Percentiles rank a stretch among this genome's conserved stretches.
These are phyloP conservation scores for Xiphydria camelus DNA, from an alignment of 2,888 invertebrate genomes.

Conservation along the genomic window DNA sequence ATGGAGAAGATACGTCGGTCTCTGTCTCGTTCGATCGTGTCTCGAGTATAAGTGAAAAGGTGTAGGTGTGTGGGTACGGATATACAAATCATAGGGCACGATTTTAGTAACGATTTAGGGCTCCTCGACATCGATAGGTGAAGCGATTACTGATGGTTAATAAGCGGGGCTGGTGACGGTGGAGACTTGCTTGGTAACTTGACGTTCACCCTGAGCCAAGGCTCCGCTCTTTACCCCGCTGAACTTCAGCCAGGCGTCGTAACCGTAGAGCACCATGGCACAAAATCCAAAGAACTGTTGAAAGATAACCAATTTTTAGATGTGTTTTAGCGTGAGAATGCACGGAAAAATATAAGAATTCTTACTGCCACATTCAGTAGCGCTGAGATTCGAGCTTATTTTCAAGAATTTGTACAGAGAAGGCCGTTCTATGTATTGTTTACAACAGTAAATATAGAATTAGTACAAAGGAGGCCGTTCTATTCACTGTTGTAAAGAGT, in stretches of 20 bases:
- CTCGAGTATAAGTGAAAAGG: background rate
- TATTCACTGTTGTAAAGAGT: too few species aligned
- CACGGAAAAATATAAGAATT: too few species aligned
- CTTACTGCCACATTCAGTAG: too few species aligned
- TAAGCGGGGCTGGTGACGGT: conserved; percentile 60
- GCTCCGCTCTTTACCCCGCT: conserved; percentile 68
- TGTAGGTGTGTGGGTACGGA: background rate
- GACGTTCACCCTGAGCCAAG: conserved; percentile 73
- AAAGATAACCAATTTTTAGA: too few species aligned
- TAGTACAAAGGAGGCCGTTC: too few species aligned
- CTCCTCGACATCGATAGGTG: too few species aligned
- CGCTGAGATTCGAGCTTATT: too few species aligned
- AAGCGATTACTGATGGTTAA: conserved; percentile 37
- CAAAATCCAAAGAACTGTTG: conserved; percentile 85
- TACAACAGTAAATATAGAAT: too few species aligned
- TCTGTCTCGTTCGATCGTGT: background rate
- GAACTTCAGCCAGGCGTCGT: conserved; percentile 81
- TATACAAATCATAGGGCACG: background rate
- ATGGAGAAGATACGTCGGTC: background rate
- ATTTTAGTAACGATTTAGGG: too few species aligned
- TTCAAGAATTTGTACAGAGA: too few species aligned
- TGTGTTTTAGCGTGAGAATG: too few species aligned
- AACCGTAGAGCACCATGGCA: conserved; percentile 77
- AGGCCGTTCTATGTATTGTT: too few species aligned
- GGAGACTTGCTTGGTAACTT: conserved; percentile 67